Evolutionary conservation across 2,113 vertebrate genomes (phyloP), one percentile per base, ranked within the genome.

Genomic region (Triplophysa siluroides): DNA sequence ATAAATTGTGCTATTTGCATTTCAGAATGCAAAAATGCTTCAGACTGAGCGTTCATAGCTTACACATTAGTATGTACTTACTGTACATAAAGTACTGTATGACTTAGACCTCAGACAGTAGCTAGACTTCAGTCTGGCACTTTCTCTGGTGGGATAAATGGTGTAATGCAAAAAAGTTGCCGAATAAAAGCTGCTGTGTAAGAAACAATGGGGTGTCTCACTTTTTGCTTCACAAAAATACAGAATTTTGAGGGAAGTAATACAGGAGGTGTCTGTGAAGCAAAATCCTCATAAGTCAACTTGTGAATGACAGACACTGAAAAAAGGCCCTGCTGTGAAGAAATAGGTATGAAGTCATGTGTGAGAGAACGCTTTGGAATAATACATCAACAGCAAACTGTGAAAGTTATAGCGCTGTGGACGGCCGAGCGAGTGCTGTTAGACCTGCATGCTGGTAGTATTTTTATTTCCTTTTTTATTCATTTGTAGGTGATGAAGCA

Each of bases 371-470:
- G 23, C 24, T 8, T 50, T 62, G 73, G 60, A 75, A 75, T 52
- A 52, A 52, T 47, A 75, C 58, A 63, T 75, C 73, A 75, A 75
- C 73, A 75, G 45, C 73, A 75, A 75, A 75, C 73, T 75, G 73
- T 78, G 76, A 67, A 38, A 23, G 47, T 45, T 64, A 73, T 67
- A 60, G 38, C 23, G 38, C 41, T 68, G 26, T 70, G 43, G 60
- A 75, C 2, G 78, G 63, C 69, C 74, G 78, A 69, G 62, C 23
- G 3, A 43, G 26, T 14, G 19, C 43, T 2, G 76, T 73, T 69
- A 78, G 61, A 50, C 19, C 52, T 50, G 8, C 5, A 62, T 41
- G 13, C 43, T 54, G 38, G 13, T 58, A 23, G 45, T 58, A n/a
- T 67, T 78, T 63, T 19, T 63, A 66, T 54, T n/a, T 4, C 14